Conservation (phyloP, 2,888 invertebrate species). For the Scaeva pyrastri region DNA sequence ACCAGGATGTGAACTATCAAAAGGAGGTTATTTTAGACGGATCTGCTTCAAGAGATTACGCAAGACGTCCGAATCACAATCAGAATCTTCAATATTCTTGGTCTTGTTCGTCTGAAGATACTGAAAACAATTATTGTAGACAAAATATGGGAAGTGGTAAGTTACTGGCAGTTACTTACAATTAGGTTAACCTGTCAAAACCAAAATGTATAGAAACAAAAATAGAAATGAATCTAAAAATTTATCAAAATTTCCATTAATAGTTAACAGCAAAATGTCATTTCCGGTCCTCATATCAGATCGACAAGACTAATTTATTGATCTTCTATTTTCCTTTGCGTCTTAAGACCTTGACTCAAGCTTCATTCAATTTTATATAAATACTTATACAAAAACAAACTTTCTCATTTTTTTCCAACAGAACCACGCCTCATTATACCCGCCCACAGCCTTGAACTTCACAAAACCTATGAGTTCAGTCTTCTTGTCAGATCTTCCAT, state of each 20-base stretch:
- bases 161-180: neutral
- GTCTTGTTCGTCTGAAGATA: slow-evolving; percentile 76
- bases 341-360: too few species aligned
- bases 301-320: too few species aligned
- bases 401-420: neutral
- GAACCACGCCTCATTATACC: slow-evolving; percentile 33
- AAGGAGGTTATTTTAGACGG: slow-evolving; percentile 72
- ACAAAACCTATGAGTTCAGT: slow-evolving; percentile 64
- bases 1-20: slow-evolving; percentile 61
- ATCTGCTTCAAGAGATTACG: slow-evolving; percentile 76
- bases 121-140: slow-evolving; percentile 48
- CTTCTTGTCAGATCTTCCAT: slow-evolving; percentile 72
- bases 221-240: too few species aligned
- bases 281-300: too few species aligned
- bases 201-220: too few species aligned
- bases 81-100: slow-evolving; percentile 76
- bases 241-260: too few species aligned
- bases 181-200: too few species aligned
- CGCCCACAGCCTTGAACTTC: slow-evolving; percentile 21
- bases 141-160: slow-evolving; percentile 67
- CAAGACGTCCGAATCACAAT: slow-evolving; percentile 47
- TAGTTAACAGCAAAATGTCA: too few species aligned
- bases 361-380: too few species aligned
- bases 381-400: too few species aligned
- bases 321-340: too few species aligned